Percentiles rank a stretch among this genome's conserved stretches.
Evolutionary conservation across 2,113 vertebrate species (phyloP).

Genomic region (Mohoua ochrocephala): DNA sequence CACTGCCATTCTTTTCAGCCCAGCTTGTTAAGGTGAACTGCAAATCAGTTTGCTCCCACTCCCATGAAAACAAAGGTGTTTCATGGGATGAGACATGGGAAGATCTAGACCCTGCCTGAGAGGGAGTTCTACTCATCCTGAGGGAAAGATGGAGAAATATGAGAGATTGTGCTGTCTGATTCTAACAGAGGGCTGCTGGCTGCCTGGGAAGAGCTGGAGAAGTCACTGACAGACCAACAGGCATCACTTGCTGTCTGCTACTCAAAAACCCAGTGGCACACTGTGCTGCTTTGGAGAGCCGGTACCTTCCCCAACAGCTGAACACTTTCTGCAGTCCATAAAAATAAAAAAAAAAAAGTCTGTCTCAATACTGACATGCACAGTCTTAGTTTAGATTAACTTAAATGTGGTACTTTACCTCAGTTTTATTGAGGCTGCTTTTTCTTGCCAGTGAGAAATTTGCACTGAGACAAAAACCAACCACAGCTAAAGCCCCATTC

Average conservation of each 20-base stretch:
- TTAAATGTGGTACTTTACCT: background rate
- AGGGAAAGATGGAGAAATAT: background rate
- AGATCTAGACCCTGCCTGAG: background rate
- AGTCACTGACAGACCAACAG: background rate
- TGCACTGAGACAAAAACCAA: background rate
- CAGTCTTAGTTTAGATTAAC: background rate
- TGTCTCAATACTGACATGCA: background rate
- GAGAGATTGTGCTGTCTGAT: background rate
- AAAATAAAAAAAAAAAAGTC: background rate
- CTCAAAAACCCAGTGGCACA: background rate
- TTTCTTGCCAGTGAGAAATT: background rate
- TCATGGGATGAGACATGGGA: fast-evolving
- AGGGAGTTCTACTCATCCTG: background rate
- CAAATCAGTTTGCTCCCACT: background rate
- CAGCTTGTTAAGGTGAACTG: background rate
- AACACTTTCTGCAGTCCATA: background rate
- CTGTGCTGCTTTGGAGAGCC: background rate
- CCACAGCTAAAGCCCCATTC: background rate
- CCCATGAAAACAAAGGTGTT: background rate
- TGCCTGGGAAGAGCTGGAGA: background rate
- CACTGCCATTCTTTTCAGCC: background rate
- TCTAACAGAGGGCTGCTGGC: background rate
- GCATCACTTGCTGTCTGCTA: background rate
- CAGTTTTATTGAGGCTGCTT: background rate
- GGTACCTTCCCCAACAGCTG: background rate